Conservation (phyloP, 2,797 vertebrate genomes). For the Arvicola amphibius region DNA sequence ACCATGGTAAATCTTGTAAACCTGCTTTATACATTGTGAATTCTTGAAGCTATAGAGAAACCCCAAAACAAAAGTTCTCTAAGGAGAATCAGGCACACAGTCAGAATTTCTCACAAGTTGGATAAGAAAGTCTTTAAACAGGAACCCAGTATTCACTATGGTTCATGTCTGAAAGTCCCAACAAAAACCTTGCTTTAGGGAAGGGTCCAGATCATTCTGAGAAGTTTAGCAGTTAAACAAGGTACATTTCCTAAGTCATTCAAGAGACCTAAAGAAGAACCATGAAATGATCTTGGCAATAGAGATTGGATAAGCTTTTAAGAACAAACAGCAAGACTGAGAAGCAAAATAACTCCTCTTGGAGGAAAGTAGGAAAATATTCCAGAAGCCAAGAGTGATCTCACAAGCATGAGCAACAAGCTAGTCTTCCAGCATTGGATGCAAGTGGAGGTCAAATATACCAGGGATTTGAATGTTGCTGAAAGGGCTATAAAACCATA, state of each 20-base stretch:
- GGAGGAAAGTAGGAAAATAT: constrained; percentile 98
- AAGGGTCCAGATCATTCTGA: constrained; percentile 97
- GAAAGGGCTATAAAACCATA: constrained; percentile 93
- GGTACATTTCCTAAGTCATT: constrained; percentile 85
- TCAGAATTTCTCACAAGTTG: constrained; percentile 95
- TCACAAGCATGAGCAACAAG: constrained; percentile 90
- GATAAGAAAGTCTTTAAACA: constrained; percentile 96
- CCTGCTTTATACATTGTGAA: constrained; percentile 99
- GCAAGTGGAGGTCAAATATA: constrained; percentile 95
- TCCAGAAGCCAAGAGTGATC: constrained; percentile 96
- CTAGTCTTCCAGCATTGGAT: constrained; percentile 96
- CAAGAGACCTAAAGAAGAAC: constrained; percentile 93
- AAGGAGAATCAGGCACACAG: constrained; percentile 99
- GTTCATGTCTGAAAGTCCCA: constrained; percentile 98
- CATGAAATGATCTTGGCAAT: constrained; percentile 92
- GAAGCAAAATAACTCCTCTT: constrained; percentile 94
- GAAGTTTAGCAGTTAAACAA: constrained; percentile 91
- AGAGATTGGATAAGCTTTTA: constrained; percentile 98
- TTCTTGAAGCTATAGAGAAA: constrained; percentile 99
- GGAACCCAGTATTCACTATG: constrained; percentile 98
- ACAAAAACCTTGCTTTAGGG: constrained; percentile 97
- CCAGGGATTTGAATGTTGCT: constrained; percentile 95
- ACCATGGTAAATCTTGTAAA: constrained; percentile 99
- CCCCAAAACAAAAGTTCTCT: constrained; percentile 99
- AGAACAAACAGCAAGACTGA: constrained; percentile 95